Base-by-base conservation (phyloP, 2,888 invertebrate genomes). In the Laothoe populi region DNA sequence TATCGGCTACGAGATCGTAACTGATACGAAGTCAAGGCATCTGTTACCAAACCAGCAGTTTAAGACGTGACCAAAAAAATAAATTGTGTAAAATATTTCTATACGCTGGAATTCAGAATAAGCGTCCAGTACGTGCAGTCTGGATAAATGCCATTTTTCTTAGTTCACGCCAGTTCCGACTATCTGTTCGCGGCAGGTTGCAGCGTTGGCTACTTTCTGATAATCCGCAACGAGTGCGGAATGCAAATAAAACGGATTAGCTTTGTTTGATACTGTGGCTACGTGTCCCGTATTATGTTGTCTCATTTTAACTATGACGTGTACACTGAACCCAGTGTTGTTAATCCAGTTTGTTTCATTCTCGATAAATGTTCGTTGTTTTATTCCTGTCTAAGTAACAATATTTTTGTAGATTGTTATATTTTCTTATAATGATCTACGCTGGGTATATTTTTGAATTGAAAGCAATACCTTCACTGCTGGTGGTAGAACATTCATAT, bases 171-270 rank as follows among this genome's bases (percentile, higher is more conserved):
- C 68, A 68, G 71, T 63, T 67, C 70, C 71, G 68, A 72, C 79
- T 82, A 82, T 83, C 83, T 79, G 78, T 75, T 73, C 67, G 63
- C 60, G 67, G 76, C 79, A 83, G 81, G 77, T 76, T 75, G 82
- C 82, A 76, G 73, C 77, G 76, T 79, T 75, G 70, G 77, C 79
- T 78, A 78, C 74, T 80, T 73, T 69, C 71, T 71, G 78, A 82
- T 82, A 84, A 84, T 82, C 79, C 75, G 70, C 68, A 59, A 73
- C 75, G 74, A 66, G 66, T 49, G 65, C 63, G 63, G 80, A 83
- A 86, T 86, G 78, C 77, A 81, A 86, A 84, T 66, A 66, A 63
- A 61, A 66, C 24, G 26, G 60, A 35, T 60, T 45, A 63, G 60
- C 57, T 59, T 59, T 45, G 45, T 61, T 16, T 57, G 60, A 46